Evolutionary conservation across 2,888 invertebrate genomes (phyloP).

Genomic region (Blera fallax): DNA sequence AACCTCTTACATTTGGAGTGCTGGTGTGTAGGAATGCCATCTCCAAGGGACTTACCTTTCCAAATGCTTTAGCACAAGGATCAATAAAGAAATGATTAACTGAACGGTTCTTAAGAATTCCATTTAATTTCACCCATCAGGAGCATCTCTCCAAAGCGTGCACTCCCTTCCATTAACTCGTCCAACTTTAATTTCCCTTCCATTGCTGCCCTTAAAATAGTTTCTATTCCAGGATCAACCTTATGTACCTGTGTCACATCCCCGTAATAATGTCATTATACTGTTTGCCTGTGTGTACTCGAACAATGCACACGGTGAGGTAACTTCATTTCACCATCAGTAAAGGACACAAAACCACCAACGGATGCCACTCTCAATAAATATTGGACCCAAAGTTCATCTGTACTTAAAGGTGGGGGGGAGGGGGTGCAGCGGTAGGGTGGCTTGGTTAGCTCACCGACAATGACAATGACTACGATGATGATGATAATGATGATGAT

Average conservation of each 20-base stretch:
- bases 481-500: conserved; percentile 9
- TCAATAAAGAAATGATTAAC: neutral
- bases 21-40: too few relatives aligned
- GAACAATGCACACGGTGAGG: conserved; percentile 9
- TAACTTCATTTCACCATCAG: conserved; percentile 43
- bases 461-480: conserved; percentile 19
- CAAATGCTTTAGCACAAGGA: neutral
- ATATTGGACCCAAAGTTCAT: conserved; percentile 12
- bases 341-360: conserved; percentile 34
- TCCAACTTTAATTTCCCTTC: neutral
- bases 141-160: neutral
- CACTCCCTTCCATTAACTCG: neutral
- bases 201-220: conserved; percentile 23
- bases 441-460: neutral
- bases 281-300: neutral
- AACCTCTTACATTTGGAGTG: too few relatives aligned
- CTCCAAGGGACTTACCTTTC: neutral
- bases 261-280: conserved; percentile 22
- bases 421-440: neutral
- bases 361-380: conserved; percentile 26
- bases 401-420: neutral
- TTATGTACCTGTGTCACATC: neutral
- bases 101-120: neutral
- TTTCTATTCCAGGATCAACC: conserved; percentile 40
- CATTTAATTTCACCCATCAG: neutral